Conservation (phyloP, 2,113 vertebrate genomes). For the Chaetodon auriga region DNA sequence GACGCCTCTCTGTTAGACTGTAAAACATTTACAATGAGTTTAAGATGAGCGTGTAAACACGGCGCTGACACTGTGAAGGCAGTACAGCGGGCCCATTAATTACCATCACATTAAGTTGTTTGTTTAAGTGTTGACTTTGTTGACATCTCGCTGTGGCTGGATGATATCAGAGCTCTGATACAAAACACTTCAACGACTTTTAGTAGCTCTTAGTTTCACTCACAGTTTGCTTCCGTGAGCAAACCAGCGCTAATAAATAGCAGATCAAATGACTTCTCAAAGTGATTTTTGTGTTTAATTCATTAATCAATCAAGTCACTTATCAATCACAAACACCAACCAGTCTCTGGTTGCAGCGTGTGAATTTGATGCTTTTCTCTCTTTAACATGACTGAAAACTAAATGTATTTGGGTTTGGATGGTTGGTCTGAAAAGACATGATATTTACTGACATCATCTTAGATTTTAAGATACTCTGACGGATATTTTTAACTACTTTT, state of each 20-base stretch:
- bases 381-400: no score
- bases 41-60: slow-evolving; percentile 8
- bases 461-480: no score
- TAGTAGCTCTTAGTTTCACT: neutral
- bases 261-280: neutral
- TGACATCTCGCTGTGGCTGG: neutral
- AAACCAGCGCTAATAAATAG: no score
- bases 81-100: neutral
- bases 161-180: neutral
- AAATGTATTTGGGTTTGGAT: no score
- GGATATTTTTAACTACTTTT: no score
- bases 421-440: no score
- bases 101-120: neutral
- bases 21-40: slow-evolving; percentile 32
- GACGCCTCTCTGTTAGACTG: slow-evolving; percentile 26
- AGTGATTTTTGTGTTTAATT: neutral
- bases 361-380: no score
- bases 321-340: no score
- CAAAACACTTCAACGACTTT: neutral
- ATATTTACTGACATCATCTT: no score
- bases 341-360: no score
- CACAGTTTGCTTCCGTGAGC: neutral
- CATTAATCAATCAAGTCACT: no score
- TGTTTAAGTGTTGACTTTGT: slow-evolving; percentile 16
- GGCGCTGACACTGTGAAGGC: neutral